These are phyloP conservation scores for Clavelina lepadiformis DNA, from an alignment of 23 tunicate species.

Conservation along the genomic window DNA sequence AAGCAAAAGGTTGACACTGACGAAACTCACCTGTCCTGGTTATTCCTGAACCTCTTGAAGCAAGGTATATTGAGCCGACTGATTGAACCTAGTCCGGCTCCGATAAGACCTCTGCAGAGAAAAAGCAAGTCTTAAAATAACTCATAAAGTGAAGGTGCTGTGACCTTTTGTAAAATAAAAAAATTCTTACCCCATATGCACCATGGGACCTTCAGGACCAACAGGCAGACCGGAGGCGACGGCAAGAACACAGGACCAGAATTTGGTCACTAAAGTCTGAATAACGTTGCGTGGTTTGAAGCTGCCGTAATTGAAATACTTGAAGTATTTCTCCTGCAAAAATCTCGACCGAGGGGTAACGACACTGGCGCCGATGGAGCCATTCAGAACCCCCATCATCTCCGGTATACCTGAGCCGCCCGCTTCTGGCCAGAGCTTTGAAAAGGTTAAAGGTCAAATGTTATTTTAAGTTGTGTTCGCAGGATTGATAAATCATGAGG, in stretches of 20 bases:
- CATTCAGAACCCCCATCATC: conserved; percentile 80
- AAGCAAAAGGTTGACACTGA: too few species aligned
- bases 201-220: conserved; percentile 97
- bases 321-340: too few species aligned
- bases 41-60: conserved; percentile 77
- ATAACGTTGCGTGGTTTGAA: too few species aligned
- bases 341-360: conserved; percentile 74
- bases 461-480: not conserved
- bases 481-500: too few species aligned
- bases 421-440: conserved; percentile 80
- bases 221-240: conserved; percentile 90
- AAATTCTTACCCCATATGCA: conserved; percentile 65
- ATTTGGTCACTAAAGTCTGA: conserved; percentile 77
- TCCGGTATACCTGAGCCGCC: conserved; percentile 94
- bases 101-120: conserved; percentile 57
- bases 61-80: conserved; percentile 49
- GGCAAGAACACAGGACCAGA: conserved; percentile 72
- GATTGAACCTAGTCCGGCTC: conserved; percentile 89
- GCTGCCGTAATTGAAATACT: too few species aligned
- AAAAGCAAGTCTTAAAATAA: too few species aligned
- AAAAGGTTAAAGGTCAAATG: not conserved
- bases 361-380: conserved; percentile 67
- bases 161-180: too few species aligned
- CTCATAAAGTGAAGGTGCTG: too few species aligned
- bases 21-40: conserved; percentile 86